Percentiles rank a stretch among this genome's conserved stretches.
Evolutionary conservation across 37 sponge, comb jelly and placozoan species (phyloP).

Genomic region (Geodia barretti): DNA sequence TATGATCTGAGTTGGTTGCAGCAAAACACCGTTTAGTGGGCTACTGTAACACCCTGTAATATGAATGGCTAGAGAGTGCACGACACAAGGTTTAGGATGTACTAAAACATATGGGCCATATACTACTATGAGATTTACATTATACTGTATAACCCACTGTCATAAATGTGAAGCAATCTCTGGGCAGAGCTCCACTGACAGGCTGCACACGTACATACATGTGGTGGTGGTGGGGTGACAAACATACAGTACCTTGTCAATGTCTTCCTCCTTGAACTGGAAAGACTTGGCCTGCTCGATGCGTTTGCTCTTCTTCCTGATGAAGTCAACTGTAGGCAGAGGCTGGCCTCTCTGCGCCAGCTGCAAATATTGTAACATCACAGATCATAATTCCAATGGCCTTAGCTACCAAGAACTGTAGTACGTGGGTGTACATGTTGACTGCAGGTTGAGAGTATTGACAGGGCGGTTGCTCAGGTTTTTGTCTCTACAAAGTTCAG

Average conservation of each 20-base stretch:
- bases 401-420: no score
- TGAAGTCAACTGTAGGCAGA: slow-evolving; percentile 70
- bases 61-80: no score
- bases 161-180: not conserved
- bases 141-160: not conserved
- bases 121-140: not conserved
- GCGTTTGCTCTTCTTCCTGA: slow-evolving; percentile 72
- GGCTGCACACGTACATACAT: no score
- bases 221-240: no score
- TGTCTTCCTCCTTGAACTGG: slow-evolving; percentile 84
- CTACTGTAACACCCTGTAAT: no score
- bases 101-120: not conserved
- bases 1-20: slow-evolving; percentile 63
- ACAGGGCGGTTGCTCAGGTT: no score
- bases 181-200: no score
- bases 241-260: slow-evolving; percentile 87
- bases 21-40: no score
- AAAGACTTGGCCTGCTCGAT: slow-evolving; percentile 72
- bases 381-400: no score
- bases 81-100: no score
- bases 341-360: slow-evolving; percentile 54
- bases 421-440: not conserved
- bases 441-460: no score
- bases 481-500: no score
- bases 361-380: slow-evolving; percentile 22